Conservation (phyloP, 2,888 invertebrate species). For the Cacoxenus indagator region DNA sequence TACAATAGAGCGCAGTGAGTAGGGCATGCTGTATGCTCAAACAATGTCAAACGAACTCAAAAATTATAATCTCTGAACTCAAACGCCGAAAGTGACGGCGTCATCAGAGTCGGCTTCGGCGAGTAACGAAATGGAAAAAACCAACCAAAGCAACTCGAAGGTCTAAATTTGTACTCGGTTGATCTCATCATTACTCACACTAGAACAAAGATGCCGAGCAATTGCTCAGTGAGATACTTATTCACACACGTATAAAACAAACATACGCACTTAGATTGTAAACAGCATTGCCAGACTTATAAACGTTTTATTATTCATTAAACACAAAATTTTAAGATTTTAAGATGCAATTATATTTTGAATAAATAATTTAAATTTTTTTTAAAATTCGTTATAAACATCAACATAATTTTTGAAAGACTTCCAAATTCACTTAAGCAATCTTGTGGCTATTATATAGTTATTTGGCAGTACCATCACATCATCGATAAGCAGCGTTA, state of each 20-base stretch:
- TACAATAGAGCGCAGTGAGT: conserved; percentile 4
- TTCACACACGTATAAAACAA: conserved; percentile 40
- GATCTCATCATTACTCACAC: conserved; percentile 58
- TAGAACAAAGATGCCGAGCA: neutral
- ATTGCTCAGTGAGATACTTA: conserved; percentile 1
- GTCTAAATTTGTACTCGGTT: conserved; percentile 34
- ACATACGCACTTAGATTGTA: conserved; percentile 49
- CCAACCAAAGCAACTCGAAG: conserved; percentile 1
- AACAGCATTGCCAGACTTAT: no score
- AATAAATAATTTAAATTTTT: no score
- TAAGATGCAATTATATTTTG: no score
- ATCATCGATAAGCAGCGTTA: no score
- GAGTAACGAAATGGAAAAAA: conserved; percentile 5
- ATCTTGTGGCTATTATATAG: no score
- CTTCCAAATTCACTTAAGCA: no score
- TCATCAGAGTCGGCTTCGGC: neutral
- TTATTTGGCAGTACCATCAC: no score
- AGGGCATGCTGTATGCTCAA: conserved; percentile 18
- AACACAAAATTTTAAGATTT: no score
- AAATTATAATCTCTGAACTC: conserved; percentile 45
- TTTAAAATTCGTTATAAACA: no score
- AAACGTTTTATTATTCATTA: no score
- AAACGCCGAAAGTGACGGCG: conserved; percentile 12
- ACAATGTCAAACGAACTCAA: conserved; percentile 13
- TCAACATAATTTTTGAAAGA: no score